Base-by-base conservation (phyloP, 2,888 invertebrate genomes). In the Drosophila dives region DNA sequence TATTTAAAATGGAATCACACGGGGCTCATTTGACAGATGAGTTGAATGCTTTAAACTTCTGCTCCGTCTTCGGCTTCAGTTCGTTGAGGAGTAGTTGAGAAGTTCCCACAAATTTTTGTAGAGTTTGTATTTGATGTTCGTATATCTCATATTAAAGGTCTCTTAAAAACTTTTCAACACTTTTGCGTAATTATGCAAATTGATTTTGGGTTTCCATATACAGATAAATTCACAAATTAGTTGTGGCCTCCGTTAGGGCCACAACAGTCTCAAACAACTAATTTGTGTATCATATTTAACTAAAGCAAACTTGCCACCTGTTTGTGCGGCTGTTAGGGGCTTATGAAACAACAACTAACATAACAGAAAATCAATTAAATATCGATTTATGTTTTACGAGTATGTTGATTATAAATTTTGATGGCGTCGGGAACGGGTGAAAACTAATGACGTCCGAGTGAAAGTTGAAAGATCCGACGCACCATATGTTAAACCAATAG, bases 141-240 rank as follows among this genome's bases (percentile, higher is more conserved):
- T 53, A 40, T 78, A 75, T 87, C 65, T 64, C 67, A 83, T 81
- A 83, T 65, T 82, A 83, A 66, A 70, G 60, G 61, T 45, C 23
- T 49, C 54, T 36, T 58, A 59, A 66, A 74, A 75, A 59, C 48
- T 64, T 72, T 73, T 73, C 69, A 73, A 75, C 80, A 68, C 68
- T 61, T 80, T 83, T 83, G 75, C 80, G 75, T 77, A 87, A 88
- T 83, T 86, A 85, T 85, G 89, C 70, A 88, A 81, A 85, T 88
- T 15, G 7, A 1, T 42, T 34, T 64, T 29, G 2, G 1, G 42
- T 51, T 50, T 61, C 51, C 54, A 53, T 51, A 53, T 66, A 68
- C 64, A 72, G 59, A 77, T 84, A 82, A 84, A 81, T 71, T 62
- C 76, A 83, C 86, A 85, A 84, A 84, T 87, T 80, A 86, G 86